Evolutionary conservation across 2,797 vertebrate genomes (phyloP).

Genomic region (Cyprinodon diabolis): DNA sequence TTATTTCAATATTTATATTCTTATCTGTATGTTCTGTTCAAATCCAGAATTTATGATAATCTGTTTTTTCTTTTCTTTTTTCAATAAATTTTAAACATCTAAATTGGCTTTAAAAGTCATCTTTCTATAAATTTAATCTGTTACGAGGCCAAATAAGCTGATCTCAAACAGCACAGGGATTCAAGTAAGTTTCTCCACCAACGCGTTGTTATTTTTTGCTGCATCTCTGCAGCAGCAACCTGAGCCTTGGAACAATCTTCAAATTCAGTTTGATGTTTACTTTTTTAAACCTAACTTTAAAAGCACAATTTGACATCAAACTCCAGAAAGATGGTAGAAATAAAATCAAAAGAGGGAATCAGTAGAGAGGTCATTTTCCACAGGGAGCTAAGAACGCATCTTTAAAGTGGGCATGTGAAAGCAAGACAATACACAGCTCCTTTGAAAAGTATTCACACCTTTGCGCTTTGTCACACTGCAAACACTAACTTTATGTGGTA

Average conservation of each 20-base stretch:
- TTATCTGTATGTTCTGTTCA: neutral
- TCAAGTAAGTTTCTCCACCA: neutral
- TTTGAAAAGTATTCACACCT: neutral
- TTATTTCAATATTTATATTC: neutral
- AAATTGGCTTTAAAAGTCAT: neutral
- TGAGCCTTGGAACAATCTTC: neutral
- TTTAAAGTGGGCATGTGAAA: slow-evolving; percentile 3
- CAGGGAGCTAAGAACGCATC: neutral
- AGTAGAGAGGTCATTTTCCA: slow-evolving; percentile 22
- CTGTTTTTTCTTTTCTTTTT: neutral
- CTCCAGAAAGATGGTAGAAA: neutral
- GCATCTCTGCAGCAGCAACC: neutral
- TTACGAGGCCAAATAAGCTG: neutral
- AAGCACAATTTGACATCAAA: neutral
- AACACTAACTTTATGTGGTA: neutral
- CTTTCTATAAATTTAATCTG: neutral
- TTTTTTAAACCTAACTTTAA: neutral
- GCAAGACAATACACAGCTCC: neutral
- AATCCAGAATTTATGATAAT: neutral
- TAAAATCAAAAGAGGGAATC: neutral
- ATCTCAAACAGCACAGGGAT: neutral
- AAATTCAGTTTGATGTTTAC: neutral
- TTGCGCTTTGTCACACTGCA: neutral
- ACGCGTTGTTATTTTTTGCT: neutral
- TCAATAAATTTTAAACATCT: neutral